Conservation (phyloP, 2,113 vertebrate genomes). For the Cavia aperea region DNA sequence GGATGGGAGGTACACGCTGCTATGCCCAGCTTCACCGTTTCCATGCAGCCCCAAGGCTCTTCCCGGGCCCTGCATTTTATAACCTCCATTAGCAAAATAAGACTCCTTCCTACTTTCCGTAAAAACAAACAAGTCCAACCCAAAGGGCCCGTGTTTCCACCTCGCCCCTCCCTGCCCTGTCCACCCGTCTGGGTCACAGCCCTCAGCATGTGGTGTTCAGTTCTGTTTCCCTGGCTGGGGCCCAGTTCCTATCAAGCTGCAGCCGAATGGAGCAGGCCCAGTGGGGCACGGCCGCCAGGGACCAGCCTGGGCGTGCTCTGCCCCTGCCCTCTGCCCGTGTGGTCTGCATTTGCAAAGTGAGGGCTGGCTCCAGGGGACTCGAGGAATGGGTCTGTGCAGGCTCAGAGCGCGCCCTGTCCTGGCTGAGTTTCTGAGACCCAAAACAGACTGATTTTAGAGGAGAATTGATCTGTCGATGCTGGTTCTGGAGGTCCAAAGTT, state of each 20-base stretch:
- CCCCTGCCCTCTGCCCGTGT: neutral
- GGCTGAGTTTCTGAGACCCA: neutral
- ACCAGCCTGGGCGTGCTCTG: neutral
- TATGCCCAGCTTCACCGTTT: neutral
- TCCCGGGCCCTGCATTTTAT: neutral
- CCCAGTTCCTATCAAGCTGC: neutral
- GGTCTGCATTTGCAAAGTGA: neutral
- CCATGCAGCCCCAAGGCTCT: neutral
- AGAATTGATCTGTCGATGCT: neutral
- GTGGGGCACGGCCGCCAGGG: neutral
- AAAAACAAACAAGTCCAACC: neutral
- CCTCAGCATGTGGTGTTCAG: neutral
- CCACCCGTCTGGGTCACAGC: neutral
- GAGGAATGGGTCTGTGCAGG: neutral
- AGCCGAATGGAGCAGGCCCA: neutral
- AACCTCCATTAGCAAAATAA: neutral
- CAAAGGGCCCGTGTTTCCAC: neutral
- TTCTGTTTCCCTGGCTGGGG: neutral
- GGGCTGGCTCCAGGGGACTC: neutral
- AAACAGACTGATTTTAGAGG: neutral
- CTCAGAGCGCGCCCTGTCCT: neutral
- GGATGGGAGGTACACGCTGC: neutral
- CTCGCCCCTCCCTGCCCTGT: neutral
- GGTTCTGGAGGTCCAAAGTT: neutral
- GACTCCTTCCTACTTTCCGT: neutral